Conservation (phyloP, 2,113 vertebrate genomes). For the Neomonachus schauinslandi region DNA sequence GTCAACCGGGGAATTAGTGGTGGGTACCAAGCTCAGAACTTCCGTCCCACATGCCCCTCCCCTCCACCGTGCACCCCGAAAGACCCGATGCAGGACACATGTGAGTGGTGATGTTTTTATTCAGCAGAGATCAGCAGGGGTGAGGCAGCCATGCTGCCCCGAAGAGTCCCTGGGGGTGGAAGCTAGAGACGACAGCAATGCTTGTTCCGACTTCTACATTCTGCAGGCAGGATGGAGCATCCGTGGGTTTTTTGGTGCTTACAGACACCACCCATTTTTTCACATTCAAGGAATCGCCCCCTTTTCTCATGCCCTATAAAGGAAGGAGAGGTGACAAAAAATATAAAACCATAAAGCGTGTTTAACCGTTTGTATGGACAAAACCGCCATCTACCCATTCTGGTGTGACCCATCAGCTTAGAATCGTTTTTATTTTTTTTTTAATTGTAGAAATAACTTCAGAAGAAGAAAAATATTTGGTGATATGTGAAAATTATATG, state of each 20-base stretch:
- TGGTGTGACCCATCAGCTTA: not conserved
- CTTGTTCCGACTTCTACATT: not conserved
- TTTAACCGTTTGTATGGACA: too few relatives aligned
- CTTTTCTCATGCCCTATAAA: not conserved
- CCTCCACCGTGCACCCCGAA: not conserved
- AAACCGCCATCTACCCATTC: accelerated
- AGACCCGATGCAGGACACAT: accelerated
- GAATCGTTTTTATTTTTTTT: not conserved
- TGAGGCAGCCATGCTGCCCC: accelerated
- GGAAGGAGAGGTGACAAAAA: not conserved
- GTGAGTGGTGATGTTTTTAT: not conserved
- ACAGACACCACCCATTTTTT: conserved; percentile 51
- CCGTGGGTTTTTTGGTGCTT: conserved; percentile 30
- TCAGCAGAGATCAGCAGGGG: not conserved
- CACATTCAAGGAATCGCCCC: not conserved
- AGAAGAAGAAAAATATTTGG: too few relatives aligned
- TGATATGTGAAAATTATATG: not conserved
- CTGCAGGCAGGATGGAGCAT: conserved; percentile 5
- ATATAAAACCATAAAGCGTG: not conserved
- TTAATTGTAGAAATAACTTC: not conserved
- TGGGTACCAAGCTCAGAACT: too few relatives aligned
- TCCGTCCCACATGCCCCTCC: not conserved
- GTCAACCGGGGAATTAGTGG: not conserved
- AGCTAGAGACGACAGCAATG: conserved; percentile 60
- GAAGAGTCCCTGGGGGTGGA: accelerated